Conservation (phyloP, 2,797 vertebrate genomes). For the Spinus olivaceus region DNA sequence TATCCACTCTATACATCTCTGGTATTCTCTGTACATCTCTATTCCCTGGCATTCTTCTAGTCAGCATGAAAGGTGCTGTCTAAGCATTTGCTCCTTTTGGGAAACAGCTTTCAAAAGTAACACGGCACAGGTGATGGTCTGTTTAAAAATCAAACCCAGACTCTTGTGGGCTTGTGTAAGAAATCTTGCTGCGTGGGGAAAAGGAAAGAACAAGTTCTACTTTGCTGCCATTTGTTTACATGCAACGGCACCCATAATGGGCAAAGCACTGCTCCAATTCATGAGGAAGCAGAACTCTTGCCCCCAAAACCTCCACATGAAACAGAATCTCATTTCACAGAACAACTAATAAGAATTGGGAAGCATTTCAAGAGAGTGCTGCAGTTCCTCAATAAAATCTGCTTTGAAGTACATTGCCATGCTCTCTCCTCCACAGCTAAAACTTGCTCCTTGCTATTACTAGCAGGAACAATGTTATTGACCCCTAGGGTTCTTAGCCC, state of each 20-base stretch:
- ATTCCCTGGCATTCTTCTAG: not conserved
- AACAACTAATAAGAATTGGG: not conserved
- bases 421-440: not conserved
- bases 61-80: not conserved
- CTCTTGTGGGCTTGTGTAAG: not conserved
- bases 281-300: not conserved
- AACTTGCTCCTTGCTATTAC: not conserved
- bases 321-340: not conserved
- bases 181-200: not conserved
- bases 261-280: not conserved
- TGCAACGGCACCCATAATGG: not conserved
- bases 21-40: not conserved
- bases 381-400: not conserved
- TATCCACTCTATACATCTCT: not conserved
- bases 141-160: not conserved
- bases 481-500: not conserved
- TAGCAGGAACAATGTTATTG: not conserved
- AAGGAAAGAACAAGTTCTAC: not conserved
- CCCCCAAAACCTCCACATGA: not conserved
- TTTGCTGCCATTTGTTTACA: not conserved
- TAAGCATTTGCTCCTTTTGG: not conserved
- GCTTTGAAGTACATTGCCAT: not conserved
- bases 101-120: not conserved
- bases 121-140: not conserved
- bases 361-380: not conserved